Percentiles rank a stretch among this genome's conserved stretches.
These are phyloP conservation scores for Dascyllus trimaculatus DNA, from an alignment of 2,113 vertebrate species.

Conservation along the genomic window DNA sequence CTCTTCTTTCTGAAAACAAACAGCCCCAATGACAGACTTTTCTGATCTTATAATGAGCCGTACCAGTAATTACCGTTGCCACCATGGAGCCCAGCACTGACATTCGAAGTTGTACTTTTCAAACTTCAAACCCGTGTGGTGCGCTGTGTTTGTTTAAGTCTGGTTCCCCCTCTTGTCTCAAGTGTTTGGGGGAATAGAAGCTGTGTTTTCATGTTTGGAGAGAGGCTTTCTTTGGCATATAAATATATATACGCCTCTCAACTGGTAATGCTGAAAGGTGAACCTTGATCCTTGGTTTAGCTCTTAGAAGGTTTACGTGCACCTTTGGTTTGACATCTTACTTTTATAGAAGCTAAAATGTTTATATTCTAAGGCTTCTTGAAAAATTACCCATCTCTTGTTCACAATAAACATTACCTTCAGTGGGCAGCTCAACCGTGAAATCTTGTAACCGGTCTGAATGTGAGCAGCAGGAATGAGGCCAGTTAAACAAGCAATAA, in stretches of 20 bases:
- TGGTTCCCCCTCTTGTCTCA: neutral
- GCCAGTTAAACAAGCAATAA: constrained; percentile 44
- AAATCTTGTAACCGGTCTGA: constrained; percentile 7
- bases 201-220: constrained; percentile 44
- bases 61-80: constrained; percentile 33
- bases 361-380: constrained; percentile 31
- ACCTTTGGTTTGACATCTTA: constrained; percentile 21
- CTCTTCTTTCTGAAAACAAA: constrained; percentile 23
- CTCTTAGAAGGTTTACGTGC: neutral
- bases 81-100: constrained; percentile 2
- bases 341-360: neutral
- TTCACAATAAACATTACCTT: constrained; percentile 37
- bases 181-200: constrained; percentile 38
- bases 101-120: constrained; percentile 26
- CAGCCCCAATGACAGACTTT: constrained; percentile 38
- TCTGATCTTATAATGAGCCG: constrained; percentile 20
- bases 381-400: constrained; percentile 13
- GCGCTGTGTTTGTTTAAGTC: constrained; percentile 42
- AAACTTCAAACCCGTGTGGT: constrained; percentile 28
- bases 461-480: constrained; percentile 19
- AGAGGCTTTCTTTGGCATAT: constrained; percentile 27
- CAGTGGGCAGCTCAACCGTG: constrained; percentile 1
- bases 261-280: constrained; percentile 6
- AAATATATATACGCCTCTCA: constrained; percentile 8
- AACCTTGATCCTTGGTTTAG: constrained; percentile 12